These are phyloP conservation scores for Epinotia ramella DNA, from an alignment of 2,888 invertebrate genomes.

Conservation along the genomic window DNA sequence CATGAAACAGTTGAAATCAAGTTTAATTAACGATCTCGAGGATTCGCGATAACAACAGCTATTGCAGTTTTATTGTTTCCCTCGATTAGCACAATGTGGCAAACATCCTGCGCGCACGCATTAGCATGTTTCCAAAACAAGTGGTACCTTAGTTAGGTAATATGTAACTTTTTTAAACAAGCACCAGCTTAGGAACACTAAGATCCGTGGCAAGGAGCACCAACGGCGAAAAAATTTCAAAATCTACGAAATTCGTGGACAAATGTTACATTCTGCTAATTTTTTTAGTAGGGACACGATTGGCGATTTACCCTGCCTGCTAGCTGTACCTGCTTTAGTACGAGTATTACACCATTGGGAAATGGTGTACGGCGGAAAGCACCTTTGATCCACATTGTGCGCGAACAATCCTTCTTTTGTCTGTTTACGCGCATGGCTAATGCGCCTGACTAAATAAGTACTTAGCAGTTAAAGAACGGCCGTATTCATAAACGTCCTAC, in stretches of 20 bases:
- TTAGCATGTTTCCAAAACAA: constrained; percentile 11
- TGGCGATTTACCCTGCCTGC: no score
- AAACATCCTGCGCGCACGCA: constrained; percentile 10
- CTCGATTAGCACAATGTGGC: neutral
- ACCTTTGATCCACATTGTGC: constrained; percentile 4
- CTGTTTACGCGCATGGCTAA: neutral
- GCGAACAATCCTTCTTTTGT: neutral
- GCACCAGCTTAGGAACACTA: no score
- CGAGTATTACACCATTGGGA: neutral
- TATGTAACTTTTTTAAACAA: no score
- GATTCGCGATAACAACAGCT: neutral
- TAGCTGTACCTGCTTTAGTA: no score
- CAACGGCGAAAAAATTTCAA: no score
- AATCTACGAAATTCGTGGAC: no score
- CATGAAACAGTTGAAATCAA: neutral
- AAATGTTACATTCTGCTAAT: no score
- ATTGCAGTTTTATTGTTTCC: constrained; percentile 15
- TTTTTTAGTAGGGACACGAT: no score
- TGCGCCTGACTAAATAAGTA: neutral
- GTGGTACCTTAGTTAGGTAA: neutral
- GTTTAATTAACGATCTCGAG: neutral
- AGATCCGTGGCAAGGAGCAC: no score
- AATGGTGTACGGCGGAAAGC: neutral
- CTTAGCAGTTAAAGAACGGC: no score
- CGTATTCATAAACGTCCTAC: no score